Percentiles rank a stretch among this genome's conserved stretches.
Evolutionary conservation across 2,888 invertebrate species (phyloP).

Genomic region (Teleiodes luculella): DNA sequence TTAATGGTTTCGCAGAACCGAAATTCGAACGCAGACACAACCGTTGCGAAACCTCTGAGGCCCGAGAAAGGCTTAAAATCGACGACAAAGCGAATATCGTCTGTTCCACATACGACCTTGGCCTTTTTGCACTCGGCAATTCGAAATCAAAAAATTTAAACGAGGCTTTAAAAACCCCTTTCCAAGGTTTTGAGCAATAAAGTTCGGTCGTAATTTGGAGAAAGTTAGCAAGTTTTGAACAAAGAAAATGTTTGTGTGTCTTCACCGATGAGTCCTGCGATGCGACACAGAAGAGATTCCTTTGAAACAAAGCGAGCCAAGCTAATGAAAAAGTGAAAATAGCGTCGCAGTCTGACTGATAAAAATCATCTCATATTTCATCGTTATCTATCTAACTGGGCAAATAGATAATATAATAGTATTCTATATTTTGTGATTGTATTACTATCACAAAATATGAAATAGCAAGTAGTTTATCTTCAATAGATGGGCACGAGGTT

Average conservation of each 20-base stretch:
- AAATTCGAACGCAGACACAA: constrained; percentile 43
- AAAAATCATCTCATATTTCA: no score
- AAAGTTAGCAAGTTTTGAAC: constrained; percentile 5
- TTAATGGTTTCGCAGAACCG: constrained; percentile 59
- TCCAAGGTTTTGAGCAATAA: constrained; percentile 2
- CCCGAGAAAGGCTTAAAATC: constrained; percentile 38
- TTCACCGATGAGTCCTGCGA: constrained; percentile 7
- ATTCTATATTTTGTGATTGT: no score
- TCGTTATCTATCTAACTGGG: no score
- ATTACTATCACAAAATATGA: no score
- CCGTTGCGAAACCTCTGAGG: constrained; percentile 51
- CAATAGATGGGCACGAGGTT: no score
- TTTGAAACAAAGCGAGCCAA: neutral
- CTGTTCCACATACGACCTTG: constrained; percentile 14
- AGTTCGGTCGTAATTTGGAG: neutral
- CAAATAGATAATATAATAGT: no score
- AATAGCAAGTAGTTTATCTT: no score
- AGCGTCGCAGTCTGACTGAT: no score
- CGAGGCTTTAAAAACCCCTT: neutral
- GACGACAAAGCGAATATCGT: constrained; percentile 16
- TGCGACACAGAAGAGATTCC: neutral
- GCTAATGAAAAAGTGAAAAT: neutral
- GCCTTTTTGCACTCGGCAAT: constrained; percentile 12
- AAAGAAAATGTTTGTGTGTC: constrained; percentile 9
- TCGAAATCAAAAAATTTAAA: neutral